Base-by-base conservation (phyloP, 2,113 vertebrate genomes). In the Microcebus lehilahytsara region DNA sequence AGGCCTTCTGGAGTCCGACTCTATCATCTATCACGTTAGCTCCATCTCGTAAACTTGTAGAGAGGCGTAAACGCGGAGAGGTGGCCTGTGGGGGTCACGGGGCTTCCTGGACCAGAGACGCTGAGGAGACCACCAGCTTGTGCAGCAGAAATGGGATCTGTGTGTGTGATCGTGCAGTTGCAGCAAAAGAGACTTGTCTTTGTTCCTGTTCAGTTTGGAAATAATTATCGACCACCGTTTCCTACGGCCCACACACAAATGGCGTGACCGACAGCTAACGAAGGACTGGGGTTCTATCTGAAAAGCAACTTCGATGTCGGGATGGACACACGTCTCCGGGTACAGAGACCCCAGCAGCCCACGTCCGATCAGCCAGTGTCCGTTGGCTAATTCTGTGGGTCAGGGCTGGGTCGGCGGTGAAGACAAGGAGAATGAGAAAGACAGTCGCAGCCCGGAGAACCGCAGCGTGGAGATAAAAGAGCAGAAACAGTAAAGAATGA, bases 31-130 rank as follows among this genome's bases (percentile, higher is more conserved):
- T 58, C 83, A 12, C 1, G 11, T 40, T 23, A 32, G 69, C 83
- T 3, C 19, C 3, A 8, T 56, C 69, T 72, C 3, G 0, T 78
- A 62, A 56, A 32, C 37, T 16, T 83, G 87, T 79, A 40, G 40
- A 40, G 40, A 40, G 40, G 40, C 40, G 40, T 40, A 40, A 40
- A 27, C 7, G 4, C 37, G 9, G 66, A 49, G 19, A 27, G 10
- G 5, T 0, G 2, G 49, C 0, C 1, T 2, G 16, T 17, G 32
- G 25, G 6, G 3, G 0, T 27, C 2, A 14, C 4, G 17, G 30
- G 9, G 19, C 9, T 66, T 80, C 46, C 58, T 13, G 2, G 17
- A 25, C n/a, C 32, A 51, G 20, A 51, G 46, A 17, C 58, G 64
- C 64, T 10, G n/a, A 17, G 46, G 20, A 64, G 85, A 32, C n/a